phyloP scores from a whole-genome alignment of 2,113 vertebrate genomes.

The Bothrops jararaca region DNA sequence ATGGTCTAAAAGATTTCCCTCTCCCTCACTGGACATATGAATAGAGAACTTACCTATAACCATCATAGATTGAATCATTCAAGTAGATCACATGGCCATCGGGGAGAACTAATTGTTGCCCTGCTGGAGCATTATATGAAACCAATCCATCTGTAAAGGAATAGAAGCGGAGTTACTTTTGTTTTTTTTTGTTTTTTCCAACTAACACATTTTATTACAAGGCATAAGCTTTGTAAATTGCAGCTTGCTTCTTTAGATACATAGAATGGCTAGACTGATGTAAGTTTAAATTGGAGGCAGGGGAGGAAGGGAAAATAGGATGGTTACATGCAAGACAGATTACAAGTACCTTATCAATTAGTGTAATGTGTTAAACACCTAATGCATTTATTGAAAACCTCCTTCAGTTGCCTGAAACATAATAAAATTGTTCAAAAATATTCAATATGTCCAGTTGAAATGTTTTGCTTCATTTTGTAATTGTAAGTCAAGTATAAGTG shows the following conservation, averaged over 20 bases:
- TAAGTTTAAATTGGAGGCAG: background rate
- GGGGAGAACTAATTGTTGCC: conserved; percentile 84
- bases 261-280: background rate
- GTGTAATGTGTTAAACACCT: background rate
- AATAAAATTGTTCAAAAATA: too few species aligned
- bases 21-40: background rate
- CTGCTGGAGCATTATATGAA: conserved; percentile 86
- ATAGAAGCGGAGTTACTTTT: background rate
- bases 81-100: conserved; percentile 82
- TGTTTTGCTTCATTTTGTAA: background rate
- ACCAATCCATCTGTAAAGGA: conserved; percentile 83
- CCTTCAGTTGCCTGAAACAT: too few species aligned
- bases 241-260: background rate
- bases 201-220: background rate
- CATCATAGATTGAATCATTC: conserved; percentile 94
- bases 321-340: background rate
- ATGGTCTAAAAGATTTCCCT: background rate
- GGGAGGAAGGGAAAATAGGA: background rate
- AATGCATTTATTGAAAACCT: too few species aligned
- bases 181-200: background rate
- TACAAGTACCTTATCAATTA: background rate
- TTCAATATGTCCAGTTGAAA: background rate
- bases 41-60: conserved; percentile 76
- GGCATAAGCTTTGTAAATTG: background rate
- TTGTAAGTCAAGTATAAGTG: background rate